These are phyloP conservation scores for Ischnura elegans DNA, from an alignment of 2,888 invertebrate genomes.

Conservation along the genomic window DNA sequence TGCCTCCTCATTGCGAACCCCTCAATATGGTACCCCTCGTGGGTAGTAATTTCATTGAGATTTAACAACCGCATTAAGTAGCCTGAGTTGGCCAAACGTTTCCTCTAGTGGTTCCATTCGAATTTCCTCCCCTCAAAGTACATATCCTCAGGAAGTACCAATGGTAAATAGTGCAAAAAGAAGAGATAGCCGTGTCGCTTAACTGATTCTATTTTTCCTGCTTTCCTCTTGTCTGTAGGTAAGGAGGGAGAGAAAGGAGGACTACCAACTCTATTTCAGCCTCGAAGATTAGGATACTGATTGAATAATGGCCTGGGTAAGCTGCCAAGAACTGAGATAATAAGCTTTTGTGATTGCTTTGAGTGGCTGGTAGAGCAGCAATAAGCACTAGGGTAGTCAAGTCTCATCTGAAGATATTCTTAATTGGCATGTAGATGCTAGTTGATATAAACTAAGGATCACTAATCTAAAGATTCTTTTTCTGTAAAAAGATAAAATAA, in stretches of 20 bases:
- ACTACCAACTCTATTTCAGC: neutral
- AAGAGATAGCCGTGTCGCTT: neutral
- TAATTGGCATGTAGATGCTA: neutral
- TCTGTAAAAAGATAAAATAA: too few species aligned
- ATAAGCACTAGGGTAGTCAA: neutral
- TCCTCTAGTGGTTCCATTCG: conserved; percentile 29
- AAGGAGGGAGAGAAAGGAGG: neutral
- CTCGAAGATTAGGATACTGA: neutral
- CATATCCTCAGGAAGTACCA: neutral
- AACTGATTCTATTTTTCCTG: conserved; percentile 15
- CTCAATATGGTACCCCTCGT: neutral
- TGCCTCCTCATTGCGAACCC: neutral
- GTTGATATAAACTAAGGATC: neutral
- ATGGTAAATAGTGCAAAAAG: neutral
- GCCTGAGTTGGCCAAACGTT: neutral
- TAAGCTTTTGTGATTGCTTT: neutral
- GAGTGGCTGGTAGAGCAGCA: neutral
- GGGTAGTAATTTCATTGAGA: neutral
- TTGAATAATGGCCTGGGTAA: neutral
- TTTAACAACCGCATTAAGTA: neutral
- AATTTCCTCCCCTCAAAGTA: neutral
- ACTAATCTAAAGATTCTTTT: too few species aligned
- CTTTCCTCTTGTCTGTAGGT: neutral
- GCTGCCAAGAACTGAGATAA: conserved; percentile 14
- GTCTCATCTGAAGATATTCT: neutral